These are phyloP conservation scores for Drosophila paracracens DNA, from an alignment of 2,888 invertebrate species.

Conservation along the genomic window DNA sequence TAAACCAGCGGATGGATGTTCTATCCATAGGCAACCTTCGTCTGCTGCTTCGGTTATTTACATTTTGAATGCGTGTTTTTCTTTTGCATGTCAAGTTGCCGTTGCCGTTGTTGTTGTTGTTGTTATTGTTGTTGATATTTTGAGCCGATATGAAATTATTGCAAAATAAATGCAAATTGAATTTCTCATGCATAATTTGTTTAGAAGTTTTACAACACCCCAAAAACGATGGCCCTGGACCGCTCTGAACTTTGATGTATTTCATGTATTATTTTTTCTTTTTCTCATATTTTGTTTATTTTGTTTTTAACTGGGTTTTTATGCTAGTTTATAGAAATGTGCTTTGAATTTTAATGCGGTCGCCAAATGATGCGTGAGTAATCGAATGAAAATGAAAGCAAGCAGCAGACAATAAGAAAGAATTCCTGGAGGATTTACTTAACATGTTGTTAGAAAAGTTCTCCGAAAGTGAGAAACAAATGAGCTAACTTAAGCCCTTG, in stretches of 20 bases:
- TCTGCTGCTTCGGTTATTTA: slow-evolving; percentile 46
- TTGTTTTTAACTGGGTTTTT: slow-evolving; percentile 26
- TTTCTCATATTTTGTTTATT: slow-evolving; percentile 15
- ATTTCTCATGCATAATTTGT: slow-evolving; percentile 81
- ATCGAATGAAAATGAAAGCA: slow-evolving; percentile 49
- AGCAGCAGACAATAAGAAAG: slow-evolving; percentile 15
- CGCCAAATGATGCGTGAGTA: slow-evolving; percentile 53
- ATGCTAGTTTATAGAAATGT: slow-evolving; percentile 55
- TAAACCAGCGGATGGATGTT: background rate
- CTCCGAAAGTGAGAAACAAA: background rate
- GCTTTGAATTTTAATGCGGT: slow-evolving; percentile 72
- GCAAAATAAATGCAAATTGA: slow-evolving; percentile 81
- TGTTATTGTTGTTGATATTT: slow-evolving; percentile 49
- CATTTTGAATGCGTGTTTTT: slow-evolving; percentile 63
- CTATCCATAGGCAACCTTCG: slow-evolving; percentile 18
- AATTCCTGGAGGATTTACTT: slow-evolving; percentile 6
- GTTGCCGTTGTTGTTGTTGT: slow-evolving; percentile 45
- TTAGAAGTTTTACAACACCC: slow-evolving; percentile 63
- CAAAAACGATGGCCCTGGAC: slow-evolving; percentile 21
- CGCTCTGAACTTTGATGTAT: slow-evolving; percentile 71
- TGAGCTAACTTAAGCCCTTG: slow-evolving; percentile 4
- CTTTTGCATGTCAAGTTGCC: slow-evolving; percentile 48
- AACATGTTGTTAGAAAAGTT: slow-evolving; percentile 35
- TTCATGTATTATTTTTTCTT: slow-evolving; percentile 21
- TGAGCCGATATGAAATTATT: slow-evolving; percentile 77